Base-by-base conservation (phyloP, 1,140 invertebrate species). In the Vanessa atalanta region DNA sequence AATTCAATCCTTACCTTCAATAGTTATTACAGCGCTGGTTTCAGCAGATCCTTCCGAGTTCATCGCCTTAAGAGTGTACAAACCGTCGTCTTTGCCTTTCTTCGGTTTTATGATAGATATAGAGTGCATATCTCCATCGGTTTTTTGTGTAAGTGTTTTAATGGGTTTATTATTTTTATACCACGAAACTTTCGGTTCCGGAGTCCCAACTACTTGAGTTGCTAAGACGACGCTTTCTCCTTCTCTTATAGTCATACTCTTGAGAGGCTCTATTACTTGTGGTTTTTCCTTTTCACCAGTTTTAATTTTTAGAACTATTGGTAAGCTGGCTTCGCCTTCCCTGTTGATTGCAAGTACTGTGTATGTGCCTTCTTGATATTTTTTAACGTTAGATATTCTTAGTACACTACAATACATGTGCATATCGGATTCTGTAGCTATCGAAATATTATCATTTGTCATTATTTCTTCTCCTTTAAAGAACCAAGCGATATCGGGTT, bases 361-460 rank as follows among this genome's bases (percentile, higher is more conserved):
- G 87, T 98, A 99, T 14, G 94, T 95, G 26, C 98, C 98, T 92
- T 98, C 97, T 91, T 98, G 97, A 51, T 88, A 92, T 77, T 96
- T 96, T 73, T 95, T 94, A 0, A 97, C 95, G 81, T 97, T 95
- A 31, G 94, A 95, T 69, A 98, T 97, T 83, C 95, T 96, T 9
- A 98, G 91, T 15, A 96, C 95, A 77, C 96, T 97, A 69, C 95
- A 96, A 82, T 98, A 98, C 95, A 97, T 98, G 80, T 98, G 97
- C 94, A 98, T 97, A 81, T 98, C 97, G 12, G 96, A 97, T 87
- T 96, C 95, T 0, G 95, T 96, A 2, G 94, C 94, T 47, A 98
- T 94, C 0, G 94, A 94, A n/a, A 97, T 93, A 76, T 94, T 94
- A 55, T 95, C 94, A 65, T 93, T 94, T 14, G 94, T 94, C n/a